A percentile compares a stretch with the other conserved stretches of the same genome.
These are phyloP conservation scores for Chanos chanos DNA, from an alignment of 2,797 vertebrate species.

Conservation along the genomic window DNA sequence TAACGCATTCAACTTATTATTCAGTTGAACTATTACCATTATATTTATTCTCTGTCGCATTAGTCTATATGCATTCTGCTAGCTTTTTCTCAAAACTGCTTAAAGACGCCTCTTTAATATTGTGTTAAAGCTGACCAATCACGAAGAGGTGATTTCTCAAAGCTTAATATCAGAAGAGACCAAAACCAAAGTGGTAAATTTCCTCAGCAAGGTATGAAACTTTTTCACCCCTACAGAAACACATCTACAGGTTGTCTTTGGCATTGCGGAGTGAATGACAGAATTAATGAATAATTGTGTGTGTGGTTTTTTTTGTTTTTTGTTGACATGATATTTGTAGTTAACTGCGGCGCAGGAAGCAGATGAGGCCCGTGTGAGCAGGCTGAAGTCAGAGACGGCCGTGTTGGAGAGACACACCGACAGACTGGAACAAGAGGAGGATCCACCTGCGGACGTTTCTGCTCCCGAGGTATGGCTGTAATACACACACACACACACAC, in stretches of 20 bases:
- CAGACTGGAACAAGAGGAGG: constrained; percentile 41
- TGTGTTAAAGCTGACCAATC: constrained; percentile 85
- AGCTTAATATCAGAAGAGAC: constrained; percentile 81
- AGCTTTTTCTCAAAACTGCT: not conserved
- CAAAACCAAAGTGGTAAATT: constrained; percentile 84
- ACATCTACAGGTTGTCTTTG: too few species aligned
- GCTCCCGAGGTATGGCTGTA: constrained; percentile 29
- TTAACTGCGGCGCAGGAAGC: constrained; percentile 61
- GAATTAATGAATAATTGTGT: not conserved
- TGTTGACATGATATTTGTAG: constrained; percentile 40
- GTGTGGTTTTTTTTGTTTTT: not conserved
- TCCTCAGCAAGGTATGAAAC: constrained; percentile 85
- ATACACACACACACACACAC: not conserved
- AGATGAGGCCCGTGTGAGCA: constrained; percentile 60
- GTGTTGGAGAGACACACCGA: constrained; percentile 56
- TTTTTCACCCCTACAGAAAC: not conserved
- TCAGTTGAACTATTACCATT: not conserved
- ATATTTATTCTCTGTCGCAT: not conserved
- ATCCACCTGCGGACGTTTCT: not conserved
- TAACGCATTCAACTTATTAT: not conserved
- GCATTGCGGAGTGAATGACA: too few species aligned
- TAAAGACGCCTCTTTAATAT: not conserved
- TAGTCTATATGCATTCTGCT: not conserved
- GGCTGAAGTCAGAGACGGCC: constrained; percentile 69
- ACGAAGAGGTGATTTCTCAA: constrained; percentile 87